These are phyloP conservation scores for Anomalospiza imberbis DNA, from an alignment of 2,797 vertebrate genomes.

Conservation along the genomic window DNA sequence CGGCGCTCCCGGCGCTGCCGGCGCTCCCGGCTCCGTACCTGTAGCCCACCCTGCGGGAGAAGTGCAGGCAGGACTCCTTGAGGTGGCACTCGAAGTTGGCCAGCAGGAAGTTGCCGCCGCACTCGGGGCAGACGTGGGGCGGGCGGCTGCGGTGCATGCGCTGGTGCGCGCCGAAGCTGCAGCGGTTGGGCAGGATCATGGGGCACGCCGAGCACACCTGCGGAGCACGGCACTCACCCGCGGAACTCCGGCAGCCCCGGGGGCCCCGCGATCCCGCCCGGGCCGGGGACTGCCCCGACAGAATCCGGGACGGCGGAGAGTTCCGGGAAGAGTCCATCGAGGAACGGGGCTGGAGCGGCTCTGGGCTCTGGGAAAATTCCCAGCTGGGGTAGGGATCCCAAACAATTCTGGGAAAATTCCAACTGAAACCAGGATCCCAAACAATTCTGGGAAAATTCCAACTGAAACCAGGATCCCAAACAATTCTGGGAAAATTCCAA, in stretches of 20 bases:
- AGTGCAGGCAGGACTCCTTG: slow-evolving; percentile 88
- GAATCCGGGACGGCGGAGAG: no score
- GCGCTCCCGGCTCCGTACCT: slow-evolving; percentile 66
- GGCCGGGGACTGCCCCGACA: not conserved
- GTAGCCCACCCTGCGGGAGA: slow-evolving; percentile 92
- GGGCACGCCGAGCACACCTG: slow-evolving; percentile 86
- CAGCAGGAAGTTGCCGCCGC: slow-evolving; percentile 83
- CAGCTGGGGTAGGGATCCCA: not conserved
- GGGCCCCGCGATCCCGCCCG: no score
- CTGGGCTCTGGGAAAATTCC: not conserved
- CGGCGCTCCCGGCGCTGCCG: no score
- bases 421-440: no score
- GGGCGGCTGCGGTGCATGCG: slow-evolving; percentile 86
- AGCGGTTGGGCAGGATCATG: slow-evolving; percentile 91
- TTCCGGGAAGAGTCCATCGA: no score
- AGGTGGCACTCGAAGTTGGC: slow-evolving; percentile 84
- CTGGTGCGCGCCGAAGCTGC: slow-evolving; percentile 87
- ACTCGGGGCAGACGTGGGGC: slow-evolving; percentile 91
- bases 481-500: no score
- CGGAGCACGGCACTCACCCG: no score
- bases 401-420: no score
- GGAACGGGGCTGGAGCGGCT: not conserved
- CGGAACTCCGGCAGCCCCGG: not conserved
- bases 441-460: no score
- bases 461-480: no score